Conservation (phyloP, 2,113 vertebrate genomes). For the Hypocryptadius cinnamomeus region DNA sequence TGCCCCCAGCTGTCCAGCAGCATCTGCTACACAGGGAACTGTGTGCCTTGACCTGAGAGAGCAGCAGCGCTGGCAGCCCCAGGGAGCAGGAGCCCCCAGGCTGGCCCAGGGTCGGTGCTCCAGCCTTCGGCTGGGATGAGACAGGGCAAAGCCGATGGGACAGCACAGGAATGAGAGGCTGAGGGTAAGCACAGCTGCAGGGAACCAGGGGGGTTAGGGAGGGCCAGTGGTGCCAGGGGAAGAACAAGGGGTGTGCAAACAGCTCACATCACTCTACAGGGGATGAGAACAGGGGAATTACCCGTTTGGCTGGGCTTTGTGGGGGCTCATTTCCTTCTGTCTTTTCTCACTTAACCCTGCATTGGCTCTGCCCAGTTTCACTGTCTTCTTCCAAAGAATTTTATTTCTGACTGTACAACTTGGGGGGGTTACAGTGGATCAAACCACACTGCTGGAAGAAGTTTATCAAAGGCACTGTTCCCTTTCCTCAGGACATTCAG, state of each 20-base stretch:
- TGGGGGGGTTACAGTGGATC: not conserved
- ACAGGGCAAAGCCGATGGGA: constrained; percentile 9
- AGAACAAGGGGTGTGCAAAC: not conserved
- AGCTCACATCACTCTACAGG: not conserved
- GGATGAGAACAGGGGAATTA: not conserved
- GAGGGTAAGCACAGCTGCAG: not conserved
- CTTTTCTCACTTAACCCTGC: not conserved
- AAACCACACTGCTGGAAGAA: not conserved
- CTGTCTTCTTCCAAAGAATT: not conserved
- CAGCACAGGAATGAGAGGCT: not conserved
- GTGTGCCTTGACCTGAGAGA: not conserved
- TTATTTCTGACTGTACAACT: not conserved
- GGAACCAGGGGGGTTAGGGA: not conserved
- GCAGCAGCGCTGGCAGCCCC: not conserved
- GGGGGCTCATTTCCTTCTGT: not conserved
- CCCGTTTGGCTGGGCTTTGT: not conserved
- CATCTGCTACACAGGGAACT: not conserved
- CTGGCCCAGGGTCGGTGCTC: not conserved
- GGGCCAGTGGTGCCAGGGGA: not conserved
- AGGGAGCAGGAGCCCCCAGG: not conserved
- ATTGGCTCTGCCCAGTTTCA: not conserved
- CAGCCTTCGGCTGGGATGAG: not conserved
- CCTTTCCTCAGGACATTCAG: not conserved
- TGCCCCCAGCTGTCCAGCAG: not conserved
- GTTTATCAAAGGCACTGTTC: not conserved